Base-by-base conservation (phyloP, 2,888 invertebrate species). In the Graphium colonna region DNA sequence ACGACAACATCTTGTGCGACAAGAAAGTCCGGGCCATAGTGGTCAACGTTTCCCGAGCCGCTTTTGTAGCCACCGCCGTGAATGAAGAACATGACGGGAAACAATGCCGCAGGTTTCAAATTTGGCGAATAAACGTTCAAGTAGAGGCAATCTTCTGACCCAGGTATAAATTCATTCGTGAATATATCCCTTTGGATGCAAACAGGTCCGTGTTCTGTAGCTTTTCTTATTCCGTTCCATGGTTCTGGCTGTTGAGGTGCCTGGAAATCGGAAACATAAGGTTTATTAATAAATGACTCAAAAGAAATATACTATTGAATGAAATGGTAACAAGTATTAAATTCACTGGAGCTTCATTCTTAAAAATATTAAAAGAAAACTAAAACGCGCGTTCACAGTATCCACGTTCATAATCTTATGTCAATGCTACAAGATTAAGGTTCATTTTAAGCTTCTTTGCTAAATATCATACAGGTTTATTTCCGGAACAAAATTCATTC, bases 11-110 rank as follows among this genome's bases (percentile, higher is more conserved):
- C 68, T 45, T 75, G 60, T n/a, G 67, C 59, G 1, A 81, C 56
- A 1, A 82, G 63, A 42, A 75, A 77, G 46, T 80, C 75, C 1
- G 82, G 80, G 1, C 74, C 77, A 28, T 71, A 75, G 1, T 54
- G 7, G n/a, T 67, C 61, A 4, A 68, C 71, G 40, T 79, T 64
- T 15, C 80, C 80, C 2, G 74, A 72, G 1, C 79, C 80, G 7
- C 63, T 60, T 15, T 60, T 58, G 28, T 65, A 75, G 1, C 62
- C 75, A 7, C 80, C 80, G 28, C 80, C 79, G 16, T 79, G 79
- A n/a, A 81, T 72, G 51, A 67, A 80, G 0, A 82, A 60, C 78
- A 81, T 77, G 0, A 82, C 79, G 3, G 81, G 70, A 7, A 75
- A 40, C 0, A 62, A 68, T 1, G 54, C 42, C 0, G 21, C 28